A percentile compares a stretch with the other conserved stretches of the same genome.
Evolutionary conservation across 2,797 vertebrate genomes (phyloP).

Genomic region (Pristis pectinata): DNA sequence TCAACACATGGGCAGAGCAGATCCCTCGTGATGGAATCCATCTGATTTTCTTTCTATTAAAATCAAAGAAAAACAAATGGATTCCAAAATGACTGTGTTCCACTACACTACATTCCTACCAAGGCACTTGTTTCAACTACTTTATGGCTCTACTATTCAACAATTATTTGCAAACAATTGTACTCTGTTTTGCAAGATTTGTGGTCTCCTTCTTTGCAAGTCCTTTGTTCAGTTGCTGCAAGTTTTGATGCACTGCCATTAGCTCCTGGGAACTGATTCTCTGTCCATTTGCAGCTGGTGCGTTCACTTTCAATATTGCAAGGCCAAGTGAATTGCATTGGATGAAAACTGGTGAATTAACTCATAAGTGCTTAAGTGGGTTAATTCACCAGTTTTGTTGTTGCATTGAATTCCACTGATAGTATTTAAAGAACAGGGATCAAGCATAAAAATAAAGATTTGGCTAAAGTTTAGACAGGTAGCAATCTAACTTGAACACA

Average conservation of each 20-base stretch:
- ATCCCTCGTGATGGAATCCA: too few relatives aligned
- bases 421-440: background rate
- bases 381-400: too few relatives aligned
- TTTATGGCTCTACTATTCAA: background rate
- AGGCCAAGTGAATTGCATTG: background rate
- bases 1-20: too few relatives aligned
- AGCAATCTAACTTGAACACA: background rate
- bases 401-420: too few relatives aligned
- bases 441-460: background rate
- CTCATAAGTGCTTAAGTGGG: background rate
- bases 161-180: background rate
- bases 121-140: background rate
- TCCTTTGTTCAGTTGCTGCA: background rate
- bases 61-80: background rate
- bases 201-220: background rate
- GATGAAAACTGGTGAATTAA: background rate
- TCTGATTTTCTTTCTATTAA: too few relatives aligned
- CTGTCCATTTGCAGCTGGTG: background rate
- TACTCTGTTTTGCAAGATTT: background rate
- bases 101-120: background rate
- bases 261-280: background rate
- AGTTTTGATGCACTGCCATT: background rate
- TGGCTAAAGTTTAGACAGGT: background rate
- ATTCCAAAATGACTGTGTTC: background rate
- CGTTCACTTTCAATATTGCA: background rate